phyloP scores from a whole-genome alignment of 2,113 vertebrate genomes.

The Carettochelys insculpta region DNA sequence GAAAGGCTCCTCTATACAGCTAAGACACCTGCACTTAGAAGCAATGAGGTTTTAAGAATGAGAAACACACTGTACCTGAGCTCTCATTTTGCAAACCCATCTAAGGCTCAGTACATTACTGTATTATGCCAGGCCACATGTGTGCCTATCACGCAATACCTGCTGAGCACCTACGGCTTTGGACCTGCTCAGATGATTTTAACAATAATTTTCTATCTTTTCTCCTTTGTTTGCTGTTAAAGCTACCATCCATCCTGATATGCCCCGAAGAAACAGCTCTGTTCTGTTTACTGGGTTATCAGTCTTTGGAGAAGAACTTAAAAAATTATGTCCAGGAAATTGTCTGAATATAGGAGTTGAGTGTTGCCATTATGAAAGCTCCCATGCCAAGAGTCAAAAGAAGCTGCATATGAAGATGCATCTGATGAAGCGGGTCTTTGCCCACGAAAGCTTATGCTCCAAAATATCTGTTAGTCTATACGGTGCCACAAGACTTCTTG shows the following conservation, averaged over 20 bases:
- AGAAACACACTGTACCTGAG: not conserved
- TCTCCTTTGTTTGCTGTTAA: not conserved
- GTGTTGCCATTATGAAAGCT: not conserved
- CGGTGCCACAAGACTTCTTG: too few relatives aligned
- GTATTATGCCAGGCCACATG: not conserved
- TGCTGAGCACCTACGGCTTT: not conserved
- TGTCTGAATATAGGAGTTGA: not conserved
- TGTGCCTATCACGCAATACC: not conserved
- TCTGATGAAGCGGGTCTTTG: too few relatives aligned
- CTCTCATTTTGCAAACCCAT: not conserved
- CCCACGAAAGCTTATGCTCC: too few relatives aligned
- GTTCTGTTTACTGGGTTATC: not conserved
- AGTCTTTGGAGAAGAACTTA: not conserved
- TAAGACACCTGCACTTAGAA: not conserved
- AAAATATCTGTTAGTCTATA: too few relatives aligned
- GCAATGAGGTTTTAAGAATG: not conserved
- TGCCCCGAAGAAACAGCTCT: not conserved
- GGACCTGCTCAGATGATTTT: not conserved
- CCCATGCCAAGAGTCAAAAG: not conserved
- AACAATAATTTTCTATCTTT: not conserved
- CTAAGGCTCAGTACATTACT: not conserved
- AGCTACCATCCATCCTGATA: not conserved
- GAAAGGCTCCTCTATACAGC: not conserved
- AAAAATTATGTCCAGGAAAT: not conserved
- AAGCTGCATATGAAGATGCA: too few relatives aligned